Conservation (phyloP, 2,797 vertebrate species). For the Falco rusticolus region DNA sequence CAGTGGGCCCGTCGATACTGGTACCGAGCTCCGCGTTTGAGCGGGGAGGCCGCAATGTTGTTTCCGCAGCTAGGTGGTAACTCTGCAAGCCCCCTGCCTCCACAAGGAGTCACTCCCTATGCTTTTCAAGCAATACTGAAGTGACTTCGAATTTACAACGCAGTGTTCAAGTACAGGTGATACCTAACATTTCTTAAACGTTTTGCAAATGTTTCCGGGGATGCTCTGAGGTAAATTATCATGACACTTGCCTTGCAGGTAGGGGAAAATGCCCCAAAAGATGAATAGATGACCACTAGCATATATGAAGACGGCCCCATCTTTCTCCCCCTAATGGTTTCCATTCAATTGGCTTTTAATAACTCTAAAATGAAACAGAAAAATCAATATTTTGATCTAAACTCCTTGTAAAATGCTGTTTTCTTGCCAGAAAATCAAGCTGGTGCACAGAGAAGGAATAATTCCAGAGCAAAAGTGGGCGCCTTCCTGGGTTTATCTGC, state of each 20-base stretch:
- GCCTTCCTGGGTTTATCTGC: not conserved
- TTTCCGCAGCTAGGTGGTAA: not conserved
- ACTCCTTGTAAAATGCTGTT: not conserved
- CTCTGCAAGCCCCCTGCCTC: not conserved
- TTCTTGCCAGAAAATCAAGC: not conserved
- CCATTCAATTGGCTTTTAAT: not conserved
- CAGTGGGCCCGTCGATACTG: too few relatives aligned
- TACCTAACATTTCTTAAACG: not conserved
- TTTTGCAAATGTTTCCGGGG: not conserved
- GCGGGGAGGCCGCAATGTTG: rapidly evolving
- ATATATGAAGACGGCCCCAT: not conserved
- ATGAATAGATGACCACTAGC: not conserved
- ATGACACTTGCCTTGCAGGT: not conserved
- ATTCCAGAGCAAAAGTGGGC: not conserved
- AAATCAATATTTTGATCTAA: not conserved
- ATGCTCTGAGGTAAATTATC: not conserved
- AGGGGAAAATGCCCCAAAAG: not conserved
- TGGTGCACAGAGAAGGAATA: not conserved
- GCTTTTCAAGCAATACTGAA: not conserved
- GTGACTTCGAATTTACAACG: not conserved
- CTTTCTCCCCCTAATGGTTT: rapidly evolving
- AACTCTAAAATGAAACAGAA: not conserved
- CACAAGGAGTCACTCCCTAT: not conserved
- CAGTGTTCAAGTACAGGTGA: not conserved
- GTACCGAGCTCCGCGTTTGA: not conserved